A percentile compares a stretch with the other conserved stretches of the same genome.
These are phyloP conservation scores for Tribolium madens DNA, from an alignment of 1,140 invertebrate species.

Conservation along the genomic window DNA sequence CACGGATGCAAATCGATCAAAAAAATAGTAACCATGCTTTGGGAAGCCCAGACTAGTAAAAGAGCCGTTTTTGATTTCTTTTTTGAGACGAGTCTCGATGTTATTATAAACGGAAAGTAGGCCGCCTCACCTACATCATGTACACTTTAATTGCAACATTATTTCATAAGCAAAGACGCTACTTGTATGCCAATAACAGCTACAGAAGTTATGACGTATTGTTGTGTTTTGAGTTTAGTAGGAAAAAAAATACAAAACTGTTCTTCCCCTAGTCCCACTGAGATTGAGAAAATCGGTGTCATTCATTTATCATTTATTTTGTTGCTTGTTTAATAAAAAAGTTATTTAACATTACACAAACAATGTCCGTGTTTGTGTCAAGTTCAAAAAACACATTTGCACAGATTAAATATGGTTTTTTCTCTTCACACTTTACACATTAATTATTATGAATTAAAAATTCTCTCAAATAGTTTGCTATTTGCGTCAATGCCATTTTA, in stretches of 20 bases:
- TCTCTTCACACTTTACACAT: background rate
- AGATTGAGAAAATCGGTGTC: background rate
- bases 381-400: background rate
- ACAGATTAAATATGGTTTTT: background rate
- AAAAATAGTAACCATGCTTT: background rate
- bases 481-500: background rate
- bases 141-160: constrained; percentile 42
- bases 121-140: constrained; percentile 21
- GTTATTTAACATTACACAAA: no score
- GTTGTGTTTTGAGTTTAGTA: constrained; percentile 1
- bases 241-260: background rate
- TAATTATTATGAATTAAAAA: background rate
- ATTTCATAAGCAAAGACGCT: constrained; percentile 38
- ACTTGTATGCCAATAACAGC: constrained; percentile 20
- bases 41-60: background rate
- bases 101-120: constrained; percentile 23
- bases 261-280: background rate
- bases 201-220: constrained; percentile 4
- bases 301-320: background rate
- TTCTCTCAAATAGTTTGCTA: background rate
- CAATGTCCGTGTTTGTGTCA: background rate
- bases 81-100: background rate
- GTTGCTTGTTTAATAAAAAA: no score
- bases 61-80: background rate
- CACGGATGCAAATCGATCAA: background rate